A percentile compares a stretch with the other conserved stretches of the same genome.
phyloP scores from a whole-genome alignment of 2,113 vertebrate genomes.

The Cepphus grylle region DNA sequence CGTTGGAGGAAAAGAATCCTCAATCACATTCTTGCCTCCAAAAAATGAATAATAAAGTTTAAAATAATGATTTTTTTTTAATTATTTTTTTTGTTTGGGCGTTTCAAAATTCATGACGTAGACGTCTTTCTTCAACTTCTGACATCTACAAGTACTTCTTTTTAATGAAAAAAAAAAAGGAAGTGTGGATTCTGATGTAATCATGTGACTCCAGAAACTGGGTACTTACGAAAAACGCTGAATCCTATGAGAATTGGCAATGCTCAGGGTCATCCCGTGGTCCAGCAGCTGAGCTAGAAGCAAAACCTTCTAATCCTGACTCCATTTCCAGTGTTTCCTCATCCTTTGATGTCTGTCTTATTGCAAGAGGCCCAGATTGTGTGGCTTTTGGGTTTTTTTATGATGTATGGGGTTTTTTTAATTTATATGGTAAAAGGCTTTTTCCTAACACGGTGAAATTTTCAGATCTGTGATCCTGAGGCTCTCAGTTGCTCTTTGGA shows the following conservation, averaged over 20 bases:
- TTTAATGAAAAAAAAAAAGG: background rate
- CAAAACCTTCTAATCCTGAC: background rate
- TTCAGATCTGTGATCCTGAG: background rate
- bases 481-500: background rate
- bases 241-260: background rate
- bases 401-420: fast-evolving
- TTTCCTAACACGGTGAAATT: background rate
- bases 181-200: conserved; percentile 25
- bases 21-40: background rate
- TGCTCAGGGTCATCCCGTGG: background rate
- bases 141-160: background rate
- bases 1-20: background rate
- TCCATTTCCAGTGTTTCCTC: background rate
- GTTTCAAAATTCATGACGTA: background rate
- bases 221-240: background rate
- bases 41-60: background rate
- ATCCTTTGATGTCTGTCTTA: background rate
- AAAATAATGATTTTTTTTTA: background rate
- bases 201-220: background rate
- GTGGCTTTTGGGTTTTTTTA: background rate
- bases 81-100: background rate
- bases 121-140: background rate
- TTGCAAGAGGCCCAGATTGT: background rate
- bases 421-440: background rate
- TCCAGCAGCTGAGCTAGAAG: background rate